Evolutionary conservation across 2,797 vertebrate genomes (phyloP).

Genomic region (Acridotheres tristis): DNA sequence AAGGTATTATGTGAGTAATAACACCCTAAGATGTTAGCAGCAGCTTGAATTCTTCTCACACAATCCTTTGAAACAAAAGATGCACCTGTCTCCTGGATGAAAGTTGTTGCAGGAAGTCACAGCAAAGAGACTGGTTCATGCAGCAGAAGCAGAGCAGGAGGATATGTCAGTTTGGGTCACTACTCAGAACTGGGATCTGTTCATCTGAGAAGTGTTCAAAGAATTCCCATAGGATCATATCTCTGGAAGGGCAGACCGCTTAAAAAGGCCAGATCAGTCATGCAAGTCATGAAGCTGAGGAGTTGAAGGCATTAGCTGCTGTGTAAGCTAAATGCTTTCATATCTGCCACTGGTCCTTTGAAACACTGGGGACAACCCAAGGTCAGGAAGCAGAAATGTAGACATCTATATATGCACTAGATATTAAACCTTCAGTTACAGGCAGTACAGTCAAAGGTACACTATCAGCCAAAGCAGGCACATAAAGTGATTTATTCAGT

Average conservation of each 20-base stretch:
- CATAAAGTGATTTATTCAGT: not conserved
- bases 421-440: not conserved
- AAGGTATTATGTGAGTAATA: not conserved
- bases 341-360: not conserved
- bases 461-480: not conserved
- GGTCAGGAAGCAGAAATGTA: conserved; percentile 10
- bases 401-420: not conserved
- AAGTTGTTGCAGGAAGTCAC: not conserved
- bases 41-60: not conserved
- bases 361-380: not conserved
- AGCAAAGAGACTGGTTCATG: not conserved
- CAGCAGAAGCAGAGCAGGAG: not conserved
- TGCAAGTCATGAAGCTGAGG: not conserved
- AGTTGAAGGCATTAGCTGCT: not conserved
- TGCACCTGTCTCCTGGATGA: not conserved
- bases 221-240: not conserved
- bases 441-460: not conserved
- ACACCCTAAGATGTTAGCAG: not conserved
- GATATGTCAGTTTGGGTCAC: not conserved
- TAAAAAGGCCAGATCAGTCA: not conserved
- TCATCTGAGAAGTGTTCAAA: not conserved
- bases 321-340: not conserved
- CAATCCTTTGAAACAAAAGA: not conserved
- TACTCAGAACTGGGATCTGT: not conserved
- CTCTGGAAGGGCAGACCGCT: not conserved